phyloP scores from a whole-genome alignment of 2,113 vertebrate species.

The Craseonycteris thonglongyai region DNA sequence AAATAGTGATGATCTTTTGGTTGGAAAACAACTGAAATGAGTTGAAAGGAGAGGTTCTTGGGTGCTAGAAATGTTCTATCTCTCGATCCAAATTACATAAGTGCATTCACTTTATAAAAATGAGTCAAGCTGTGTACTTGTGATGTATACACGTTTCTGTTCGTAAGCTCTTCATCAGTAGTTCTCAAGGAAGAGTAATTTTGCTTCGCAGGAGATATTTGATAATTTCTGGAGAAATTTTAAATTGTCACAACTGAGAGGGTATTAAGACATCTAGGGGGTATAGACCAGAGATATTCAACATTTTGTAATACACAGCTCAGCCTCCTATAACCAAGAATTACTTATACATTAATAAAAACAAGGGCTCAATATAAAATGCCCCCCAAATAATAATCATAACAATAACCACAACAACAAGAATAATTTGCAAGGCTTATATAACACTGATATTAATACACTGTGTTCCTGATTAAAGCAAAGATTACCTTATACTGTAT shows the following conservation, averaged over 20 bases:
- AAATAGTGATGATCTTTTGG: background rate
- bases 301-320: background rate
- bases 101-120: background rate
- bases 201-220: background rate
- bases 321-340: background rate
- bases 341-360: background rate
- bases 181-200: background rate
- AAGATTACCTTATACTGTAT: background rate
- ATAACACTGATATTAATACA: background rate
- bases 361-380: background rate
- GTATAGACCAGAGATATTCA: background rate
- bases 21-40: background rate
- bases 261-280: background rate
- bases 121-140: background rate
- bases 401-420: background rate
- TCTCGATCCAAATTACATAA: background rate
- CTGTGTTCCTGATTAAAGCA: background rate
- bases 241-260: background rate
- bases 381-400: background rate
- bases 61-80: background rate
- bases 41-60: background rate
- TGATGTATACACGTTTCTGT: background rate
- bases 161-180: background rate
- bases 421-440: background rate
- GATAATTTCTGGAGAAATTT: background rate